Evolutionary conservation across 2,113 vertebrate species (phyloP).

Genomic region (Zosterops borbonicus): DNA sequence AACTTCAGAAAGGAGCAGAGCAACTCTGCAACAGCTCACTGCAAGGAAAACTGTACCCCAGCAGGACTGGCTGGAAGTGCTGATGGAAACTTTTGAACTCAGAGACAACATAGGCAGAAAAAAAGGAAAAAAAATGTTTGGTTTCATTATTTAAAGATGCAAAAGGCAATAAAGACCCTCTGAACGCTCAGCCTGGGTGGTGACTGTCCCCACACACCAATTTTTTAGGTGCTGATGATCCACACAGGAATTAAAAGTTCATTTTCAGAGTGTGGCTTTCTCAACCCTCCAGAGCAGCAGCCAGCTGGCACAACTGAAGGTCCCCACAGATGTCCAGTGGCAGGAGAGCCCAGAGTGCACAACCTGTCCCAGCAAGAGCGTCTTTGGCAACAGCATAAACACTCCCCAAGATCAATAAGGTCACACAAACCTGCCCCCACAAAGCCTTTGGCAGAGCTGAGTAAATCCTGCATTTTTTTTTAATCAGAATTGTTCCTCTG

Average conservation of each 20-base stretch:
- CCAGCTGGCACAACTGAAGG: background rate
- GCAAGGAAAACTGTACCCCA: background rate
- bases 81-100: background rate
- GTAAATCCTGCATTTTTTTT: background rate
- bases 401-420: background rate
- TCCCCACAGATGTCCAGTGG: background rate
- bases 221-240: fast-evolving
- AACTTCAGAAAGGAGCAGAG: background rate
- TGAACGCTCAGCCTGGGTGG: background rate
- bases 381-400: background rate
- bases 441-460: background rate
- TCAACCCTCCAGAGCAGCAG: background rate
- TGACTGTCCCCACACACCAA: background rate
- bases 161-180: background rate
- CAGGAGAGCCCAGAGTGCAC: background rate
- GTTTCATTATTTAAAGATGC: background rate
- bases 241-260: background rate
- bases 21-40: background rate
- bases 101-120: background rate
- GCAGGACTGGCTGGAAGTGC: background rate
- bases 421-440: background rate
- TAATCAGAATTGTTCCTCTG: background rate
- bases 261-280: background rate
- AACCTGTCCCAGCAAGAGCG: background rate
- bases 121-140: background rate